Evolutionary conservation across 23 tunicate species (phyloP), one percentile per base, ranked within the genome.

Genomic region (Halocynthia roretzi): DNA sequence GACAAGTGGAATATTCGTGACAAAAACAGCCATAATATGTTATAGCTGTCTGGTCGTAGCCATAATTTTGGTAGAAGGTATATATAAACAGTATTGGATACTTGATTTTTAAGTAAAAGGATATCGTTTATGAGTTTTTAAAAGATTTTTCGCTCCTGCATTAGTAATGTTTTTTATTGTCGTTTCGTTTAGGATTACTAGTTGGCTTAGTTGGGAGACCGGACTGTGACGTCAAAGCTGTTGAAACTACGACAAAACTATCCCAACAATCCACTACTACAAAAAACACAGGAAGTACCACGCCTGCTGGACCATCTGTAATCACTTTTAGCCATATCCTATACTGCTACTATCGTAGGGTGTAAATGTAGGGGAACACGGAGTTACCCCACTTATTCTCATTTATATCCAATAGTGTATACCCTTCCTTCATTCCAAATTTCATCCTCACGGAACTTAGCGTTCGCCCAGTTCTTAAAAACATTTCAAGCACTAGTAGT

Each of bases 171-270:
- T 12, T 76, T 58, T 60, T 14, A 57, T 57, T 2, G 18, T 57
- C 22, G 15, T 58, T 57, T 18, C 48, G 1, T 66, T 31, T 67
- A 81, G 84, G 84, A 56, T 49, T 81, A 7, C 67, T 81, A 7
- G 76, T 80, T 54, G 84, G 84, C 9, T 51, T 80, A 8, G 77
- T 80, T 53, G 84, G 77, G 7, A 54, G 84, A 31, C 84, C 84
- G 7, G 68, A 56, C 7, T 80, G 84, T 50, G 81, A 77, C 10
- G 11, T 10, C 11, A 60, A 44, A 60, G 76, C 10, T 31, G 76
- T 12, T 14, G 80, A 75, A 12, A n/a, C 76, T 7, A 9, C 82
- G 11, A 7, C 75, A 77, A 52, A 52, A 54, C 70, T 68, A 56
- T n/a, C n/a, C n/a, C n/a, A n/a, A n/a, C 72, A 17, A 71, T 23